phyloP scores from a whole-genome alignment of 2,113 vertebrate species.

The Otolemur garnettii region DNA sequence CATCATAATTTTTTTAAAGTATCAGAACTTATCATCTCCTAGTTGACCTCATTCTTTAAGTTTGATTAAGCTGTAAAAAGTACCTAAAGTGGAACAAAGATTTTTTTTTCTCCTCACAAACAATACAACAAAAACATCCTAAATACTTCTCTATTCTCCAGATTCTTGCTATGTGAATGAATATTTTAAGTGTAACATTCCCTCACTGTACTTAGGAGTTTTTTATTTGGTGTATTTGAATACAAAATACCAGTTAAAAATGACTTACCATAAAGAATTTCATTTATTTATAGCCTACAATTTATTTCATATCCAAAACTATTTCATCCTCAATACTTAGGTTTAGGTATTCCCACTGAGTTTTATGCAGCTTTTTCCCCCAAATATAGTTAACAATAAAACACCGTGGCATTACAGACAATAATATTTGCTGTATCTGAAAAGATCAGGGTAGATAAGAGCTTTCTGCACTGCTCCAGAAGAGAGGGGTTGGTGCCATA shows the following conservation, averaged over 20 bases:
- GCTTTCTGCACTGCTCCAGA: not conserved
- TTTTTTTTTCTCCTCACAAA: not conserved
- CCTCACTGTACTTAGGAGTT: not conserved
- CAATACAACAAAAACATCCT: not conserved
- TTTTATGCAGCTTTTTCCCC: not conserved
- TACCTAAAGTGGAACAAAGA: not conserved
- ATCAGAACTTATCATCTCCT: not conserved
- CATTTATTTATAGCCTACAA: not conserved
- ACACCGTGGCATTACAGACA: not conserved
- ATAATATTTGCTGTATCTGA: not conserved
- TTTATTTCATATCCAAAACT: not conserved
- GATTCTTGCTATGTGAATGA: constrained; percentile 31
- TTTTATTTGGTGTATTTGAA: not conserved
- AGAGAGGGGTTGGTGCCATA: not conserved
- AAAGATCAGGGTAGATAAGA: not conserved
- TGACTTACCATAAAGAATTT: not conserved
- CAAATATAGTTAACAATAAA: not conserved
- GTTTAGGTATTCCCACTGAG: not conserved
- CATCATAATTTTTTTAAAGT: not conserved
- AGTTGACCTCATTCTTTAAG: constrained; percentile 32
- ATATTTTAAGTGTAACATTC: not conserved
- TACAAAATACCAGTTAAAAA: not conserved
- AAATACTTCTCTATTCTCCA: not conserved
- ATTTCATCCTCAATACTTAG: constrained; percentile 16
- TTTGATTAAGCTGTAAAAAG: not conserved